Percentiles rank a stretch among this genome's conserved stretches.
phyloP scores from a whole-genome alignment of 2,113 vertebrate genomes.

The Callospermophilus lateralis region DNA sequence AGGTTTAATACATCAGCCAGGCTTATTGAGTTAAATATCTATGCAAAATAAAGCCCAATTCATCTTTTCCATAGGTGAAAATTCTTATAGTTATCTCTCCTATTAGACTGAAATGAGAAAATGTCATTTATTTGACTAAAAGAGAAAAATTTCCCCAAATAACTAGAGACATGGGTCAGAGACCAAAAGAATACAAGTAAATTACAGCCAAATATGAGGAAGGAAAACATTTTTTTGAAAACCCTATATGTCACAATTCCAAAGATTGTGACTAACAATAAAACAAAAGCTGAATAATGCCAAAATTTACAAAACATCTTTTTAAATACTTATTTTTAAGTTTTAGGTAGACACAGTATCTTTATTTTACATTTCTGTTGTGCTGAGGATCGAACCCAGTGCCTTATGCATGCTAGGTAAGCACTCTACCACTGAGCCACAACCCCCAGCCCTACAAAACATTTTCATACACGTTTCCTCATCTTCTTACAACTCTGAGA shows the following conservation, averaged over 20 bases:
- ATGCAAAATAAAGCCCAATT: background rate
- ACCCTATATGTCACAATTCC: background rate
- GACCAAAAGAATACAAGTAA: conserved; percentile 14
- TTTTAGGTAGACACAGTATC: too few relatives aligned
- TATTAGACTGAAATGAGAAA: background rate
- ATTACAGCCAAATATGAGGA: conserved; percentile 4
- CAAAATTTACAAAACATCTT: conserved; percentile 20
- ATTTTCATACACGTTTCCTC: background rate
- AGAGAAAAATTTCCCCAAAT: conserved; percentile 1
- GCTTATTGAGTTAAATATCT: conserved; percentile 7
- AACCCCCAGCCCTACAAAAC: background rate
- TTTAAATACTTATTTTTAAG: too few relatives aligned
- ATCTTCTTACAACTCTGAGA: background rate
- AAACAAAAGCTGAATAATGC: background rate
- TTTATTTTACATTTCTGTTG: too few relatives aligned
- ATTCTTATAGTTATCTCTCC: conserved; percentile 12
- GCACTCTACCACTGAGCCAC: too few relatives aligned
- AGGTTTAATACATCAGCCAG: background rate
- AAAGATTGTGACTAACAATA: conserved; percentile 32
- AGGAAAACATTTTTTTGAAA: background rate
- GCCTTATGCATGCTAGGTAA: too few relatives aligned
- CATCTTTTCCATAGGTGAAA: conserved; percentile 43
- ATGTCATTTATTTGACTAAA: background rate
- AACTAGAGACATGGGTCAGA: background rate
- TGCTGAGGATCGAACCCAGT: too few relatives aligned